Conservation (phyloP, 2,888 invertebrate genomes). For the Scaptomyza flava region DNA sequence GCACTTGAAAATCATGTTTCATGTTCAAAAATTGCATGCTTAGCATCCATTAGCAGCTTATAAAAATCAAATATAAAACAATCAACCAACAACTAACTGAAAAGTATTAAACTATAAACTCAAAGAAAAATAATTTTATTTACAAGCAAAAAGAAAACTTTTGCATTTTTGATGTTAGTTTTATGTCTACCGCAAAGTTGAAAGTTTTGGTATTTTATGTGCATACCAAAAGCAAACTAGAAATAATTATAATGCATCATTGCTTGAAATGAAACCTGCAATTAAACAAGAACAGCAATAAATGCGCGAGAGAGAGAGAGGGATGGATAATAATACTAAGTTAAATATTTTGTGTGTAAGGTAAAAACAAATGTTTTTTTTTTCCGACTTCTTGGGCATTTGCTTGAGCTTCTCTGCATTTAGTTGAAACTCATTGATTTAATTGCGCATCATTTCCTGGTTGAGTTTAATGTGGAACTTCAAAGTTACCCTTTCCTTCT, state of each 20-base stretch:
- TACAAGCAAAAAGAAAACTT: slow-evolving; percentile 7
- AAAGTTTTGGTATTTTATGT: slow-evolving; percentile 9
- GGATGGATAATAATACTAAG: slow-evolving; percentile 23
- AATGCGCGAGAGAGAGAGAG: slow-evolving; percentile 2
- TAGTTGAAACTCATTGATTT: slow-evolving; percentile 81
- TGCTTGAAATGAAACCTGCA: slow-evolving; percentile 60
- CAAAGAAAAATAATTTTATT: slow-evolving; percentile 11
- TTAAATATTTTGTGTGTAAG: slow-evolving; percentile 36
- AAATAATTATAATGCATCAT: slow-evolving; percentile 66
- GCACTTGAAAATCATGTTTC: slow-evolving; percentile 1
- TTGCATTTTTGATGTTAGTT: slow-evolving; percentile 6
- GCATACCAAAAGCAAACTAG: slow-evolving; percentile 30
- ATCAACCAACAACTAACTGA: slow-evolving; percentile 42
- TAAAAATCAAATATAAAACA: slow-evolving; percentile 70
- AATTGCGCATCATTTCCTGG: slow-evolving; percentile 85
- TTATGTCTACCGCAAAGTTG: background rate
- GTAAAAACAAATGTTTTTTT: slow-evolving; percentile 36
- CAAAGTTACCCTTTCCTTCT: slow-evolving; percentile 26
- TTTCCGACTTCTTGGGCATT: slow-evolving; percentile 8
- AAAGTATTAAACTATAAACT: slow-evolving; percentile 5
- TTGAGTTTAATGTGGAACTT: slow-evolving; percentile 74
- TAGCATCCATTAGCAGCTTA: slow-evolving; percentile 77
- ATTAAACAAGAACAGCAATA: slow-evolving; percentile 47
- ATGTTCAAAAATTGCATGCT: slow-evolving; percentile 71
- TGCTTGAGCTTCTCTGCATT: slow-evolving; percentile 46